These are phyloP conservation scores for Arctopsyche grandis DNA, from an alignment of 1,140 invertebrate genomes.

Conservation along the genomic window DNA sequence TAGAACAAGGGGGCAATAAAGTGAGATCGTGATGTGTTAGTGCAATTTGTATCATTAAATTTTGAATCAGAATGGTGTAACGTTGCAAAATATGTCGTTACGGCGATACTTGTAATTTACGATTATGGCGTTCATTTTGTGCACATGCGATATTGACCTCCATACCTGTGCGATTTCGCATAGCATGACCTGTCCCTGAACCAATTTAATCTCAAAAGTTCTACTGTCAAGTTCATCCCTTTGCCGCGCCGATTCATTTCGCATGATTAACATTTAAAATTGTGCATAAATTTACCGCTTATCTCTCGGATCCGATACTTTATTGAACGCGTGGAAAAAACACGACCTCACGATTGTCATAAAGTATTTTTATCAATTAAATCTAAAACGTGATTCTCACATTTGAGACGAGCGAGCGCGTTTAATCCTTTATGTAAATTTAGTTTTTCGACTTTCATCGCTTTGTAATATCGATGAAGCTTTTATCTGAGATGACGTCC, in stretches of 20 bases:
- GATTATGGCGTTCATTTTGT: constrained; percentile 25
- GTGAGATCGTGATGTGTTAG: constrained; percentile 22
- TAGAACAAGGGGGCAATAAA: constrained; percentile 34
- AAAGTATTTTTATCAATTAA: too few relatives aligned
- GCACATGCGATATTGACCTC: constrained; percentile 24
- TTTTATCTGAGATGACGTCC: not conserved
- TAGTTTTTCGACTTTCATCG: not conserved
- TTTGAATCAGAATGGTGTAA: constrained; percentile 22
- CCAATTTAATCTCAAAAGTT: too few relatives aligned
- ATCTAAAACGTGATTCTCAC: too few relatives aligned
- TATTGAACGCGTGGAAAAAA: too few relatives aligned
- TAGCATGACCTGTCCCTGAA: not conserved
- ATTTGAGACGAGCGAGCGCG: too few relatives aligned
- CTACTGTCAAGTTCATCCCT: too few relatives aligned
- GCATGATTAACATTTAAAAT: too few relatives aligned
- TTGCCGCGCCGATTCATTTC: too few relatives aligned
- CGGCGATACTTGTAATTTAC: constrained; percentile 24
- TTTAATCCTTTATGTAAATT: too few relatives aligned
- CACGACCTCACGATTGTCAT: too few relatives aligned
- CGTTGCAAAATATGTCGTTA: constrained; percentile 29
- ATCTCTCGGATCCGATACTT: too few relatives aligned
- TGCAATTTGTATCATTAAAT: constrained; percentile 34
- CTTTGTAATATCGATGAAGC: not conserved
- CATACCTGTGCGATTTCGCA: not conserved
- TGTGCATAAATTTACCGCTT: too few relatives aligned